phyloP scores from a whole-genome alignment of 2,113 vertebrate species.

The Sclerurus mexicanus region DNA sequence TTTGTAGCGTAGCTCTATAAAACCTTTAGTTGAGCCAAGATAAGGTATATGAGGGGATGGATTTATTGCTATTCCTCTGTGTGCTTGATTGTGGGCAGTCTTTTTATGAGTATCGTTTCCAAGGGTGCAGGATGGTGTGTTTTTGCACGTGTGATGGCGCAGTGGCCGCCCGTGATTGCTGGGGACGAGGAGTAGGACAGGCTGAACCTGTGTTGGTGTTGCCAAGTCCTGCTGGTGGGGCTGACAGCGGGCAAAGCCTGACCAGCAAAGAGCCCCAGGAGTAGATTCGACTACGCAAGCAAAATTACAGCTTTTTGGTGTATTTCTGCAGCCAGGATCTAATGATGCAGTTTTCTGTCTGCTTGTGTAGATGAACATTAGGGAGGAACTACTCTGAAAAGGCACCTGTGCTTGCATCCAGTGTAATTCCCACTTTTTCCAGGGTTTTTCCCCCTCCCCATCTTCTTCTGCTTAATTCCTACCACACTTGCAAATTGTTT shows the following conservation, averaged over 20 bases:
- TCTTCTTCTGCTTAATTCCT: neutral
- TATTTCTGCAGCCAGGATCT: neutral
- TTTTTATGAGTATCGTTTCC: neutral
- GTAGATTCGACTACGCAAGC: neutral
- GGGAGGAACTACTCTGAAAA: neutral
- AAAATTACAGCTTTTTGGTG: neutral
- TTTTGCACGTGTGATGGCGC: accelerated
- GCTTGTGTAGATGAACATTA: neutral
- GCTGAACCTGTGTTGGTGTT: neutral
- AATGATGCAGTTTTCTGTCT: neutral
- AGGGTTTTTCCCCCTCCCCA: accelerated
- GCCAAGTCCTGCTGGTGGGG: neutral
- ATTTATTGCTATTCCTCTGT: neutral
- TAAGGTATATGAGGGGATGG: neutral
- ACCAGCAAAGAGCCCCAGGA: neutral
- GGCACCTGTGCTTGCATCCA: neutral
- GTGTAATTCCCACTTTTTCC: neutral
- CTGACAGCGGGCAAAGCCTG: neutral
- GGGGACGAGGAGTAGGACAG: accelerated
- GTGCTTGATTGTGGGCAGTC: neutral
- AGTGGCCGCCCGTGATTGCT: accelerated
- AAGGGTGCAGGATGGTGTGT: neutral
- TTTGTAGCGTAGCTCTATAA: neutral
- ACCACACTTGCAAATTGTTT: neutral
- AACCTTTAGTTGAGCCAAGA: neutral